Percentiles rank a stretch among this genome's conserved stretches.
phyloP scores from a whole-genome alignment of 2,888 invertebrate genomes.

The Hymenopus coronatus region DNA sequence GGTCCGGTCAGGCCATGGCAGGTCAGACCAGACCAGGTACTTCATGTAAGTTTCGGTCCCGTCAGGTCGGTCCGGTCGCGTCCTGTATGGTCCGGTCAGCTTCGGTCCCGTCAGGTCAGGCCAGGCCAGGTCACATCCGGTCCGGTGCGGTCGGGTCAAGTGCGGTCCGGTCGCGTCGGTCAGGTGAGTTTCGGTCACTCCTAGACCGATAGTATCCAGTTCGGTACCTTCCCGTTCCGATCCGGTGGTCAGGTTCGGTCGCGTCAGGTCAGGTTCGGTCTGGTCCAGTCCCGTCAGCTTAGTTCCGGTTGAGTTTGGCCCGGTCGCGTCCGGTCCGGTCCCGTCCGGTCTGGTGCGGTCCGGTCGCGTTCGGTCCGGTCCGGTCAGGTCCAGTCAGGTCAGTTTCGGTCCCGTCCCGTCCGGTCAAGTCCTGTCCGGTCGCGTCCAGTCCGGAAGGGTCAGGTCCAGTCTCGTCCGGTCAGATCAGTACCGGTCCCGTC shows the following conservation, averaged over 20 bases:
- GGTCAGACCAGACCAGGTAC: not conserved
- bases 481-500: not conserved
- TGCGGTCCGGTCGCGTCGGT: slow-evolving; percentile 10
- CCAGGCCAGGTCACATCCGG: not conserved
- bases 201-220: not conserved
- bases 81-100: not conserved
- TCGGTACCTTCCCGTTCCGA: not conserved
- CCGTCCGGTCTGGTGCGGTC: not conserved
- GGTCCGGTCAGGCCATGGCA: not conserved
- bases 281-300: not conserved
- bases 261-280: not conserved
- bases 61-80: not conserved
- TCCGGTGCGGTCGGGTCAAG: not conserved
- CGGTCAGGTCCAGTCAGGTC: too few relatives aligned
- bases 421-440: not conserved
- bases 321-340: slow-evolving; percentile 2
- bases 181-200: not conserved
- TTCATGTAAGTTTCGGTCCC: not conserved
- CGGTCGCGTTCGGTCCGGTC: not conserved
- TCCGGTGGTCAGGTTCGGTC: not conserved
- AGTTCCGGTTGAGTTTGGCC: not conserved
- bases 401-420: not conserved
- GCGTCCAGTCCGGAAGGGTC: not conserved
- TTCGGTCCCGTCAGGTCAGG: not conserved
- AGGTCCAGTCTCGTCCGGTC: not conserved